phyloP scores from a whole-genome alignment of 1,140 invertebrate species.

The Aphaenogaster rudis region DNA sequence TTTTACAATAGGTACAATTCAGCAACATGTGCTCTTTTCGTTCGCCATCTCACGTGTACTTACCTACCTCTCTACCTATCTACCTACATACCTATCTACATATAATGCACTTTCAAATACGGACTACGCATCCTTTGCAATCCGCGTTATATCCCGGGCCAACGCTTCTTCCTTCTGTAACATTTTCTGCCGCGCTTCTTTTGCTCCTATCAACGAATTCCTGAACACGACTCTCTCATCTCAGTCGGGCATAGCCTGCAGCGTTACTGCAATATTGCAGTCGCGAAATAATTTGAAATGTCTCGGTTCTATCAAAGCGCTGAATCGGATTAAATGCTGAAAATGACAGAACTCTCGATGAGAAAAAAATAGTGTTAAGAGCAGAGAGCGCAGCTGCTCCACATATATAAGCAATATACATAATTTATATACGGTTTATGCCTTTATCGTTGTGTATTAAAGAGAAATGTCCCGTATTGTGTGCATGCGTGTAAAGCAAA shows the following conservation, averaged over 20 bases:
- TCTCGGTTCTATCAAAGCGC: constrained; percentile 50
- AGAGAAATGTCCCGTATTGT: not conserved
- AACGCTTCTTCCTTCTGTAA: constrained; percentile 34
- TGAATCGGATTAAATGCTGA: constrained; percentile 29
- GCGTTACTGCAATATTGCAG: constrained; percentile 49
- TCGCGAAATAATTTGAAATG: constrained; percentile 47
- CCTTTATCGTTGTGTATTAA: not conserved
- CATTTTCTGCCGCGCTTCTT: constrained; percentile 42
- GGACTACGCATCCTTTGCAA: constrained; percentile 44
- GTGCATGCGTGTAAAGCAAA: not conserved
- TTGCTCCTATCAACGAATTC: constrained; percentile 49
- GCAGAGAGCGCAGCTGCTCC: not conserved
- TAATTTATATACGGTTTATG: constrained; percentile 12
- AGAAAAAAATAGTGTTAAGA: constrained; percentile 12
- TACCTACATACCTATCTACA: not conserved
- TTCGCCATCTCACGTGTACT: not conserved
- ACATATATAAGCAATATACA: not conserved
- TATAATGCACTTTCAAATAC: constrained; percentile 21
- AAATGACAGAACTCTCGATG: not conserved
- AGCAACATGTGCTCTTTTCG: not conserved
- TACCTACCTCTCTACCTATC: not conserved
- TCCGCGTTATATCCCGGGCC: constrained; percentile 34
- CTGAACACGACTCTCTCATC: constrained; percentile 53
- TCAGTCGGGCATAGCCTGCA: not conserved
- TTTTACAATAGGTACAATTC: constrained; percentile 47